A percentile compares a stretch with the other conserved stretches of the same genome.
These are phyloP conservation scores for Sthenelais limicola DNA, from an alignment of 2,888 invertebrate genomes.

Conservation along the genomic window DNA sequence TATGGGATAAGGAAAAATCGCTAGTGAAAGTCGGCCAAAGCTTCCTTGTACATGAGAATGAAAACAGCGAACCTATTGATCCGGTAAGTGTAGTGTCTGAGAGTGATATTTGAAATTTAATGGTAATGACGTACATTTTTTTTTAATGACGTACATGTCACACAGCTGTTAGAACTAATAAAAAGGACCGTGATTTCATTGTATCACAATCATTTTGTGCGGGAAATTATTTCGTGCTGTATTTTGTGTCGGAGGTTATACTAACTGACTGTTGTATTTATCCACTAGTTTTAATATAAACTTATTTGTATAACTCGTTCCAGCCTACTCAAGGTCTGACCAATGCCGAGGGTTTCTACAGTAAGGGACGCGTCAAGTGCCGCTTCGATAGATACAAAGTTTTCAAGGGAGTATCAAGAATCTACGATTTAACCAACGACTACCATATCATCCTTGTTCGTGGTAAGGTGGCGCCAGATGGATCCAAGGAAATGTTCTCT, in stretches of 20 bases:
- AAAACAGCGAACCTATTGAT: slow-evolving; percentile 32
- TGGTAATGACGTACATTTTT: too few species aligned
- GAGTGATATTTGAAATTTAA: too few species aligned
- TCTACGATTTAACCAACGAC: slow-evolving; percentile 20
- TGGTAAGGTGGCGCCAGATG: slow-evolving; percentile 19
- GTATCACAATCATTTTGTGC: too few species aligned
- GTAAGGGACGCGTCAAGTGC: slow-evolving; percentile 46
- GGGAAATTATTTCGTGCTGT: too few species aligned
- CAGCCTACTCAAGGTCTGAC: slow-evolving; percentile 26
- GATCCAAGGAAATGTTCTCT: slow-evolving; percentile 42
- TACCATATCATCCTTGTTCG: slow-evolving; percentile 23
- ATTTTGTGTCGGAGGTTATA: too few species aligned
- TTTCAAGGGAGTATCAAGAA: background rate
- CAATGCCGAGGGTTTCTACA: slow-evolving; percentile 41
- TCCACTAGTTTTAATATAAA: too few species aligned
- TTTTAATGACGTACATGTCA: too few species aligned
- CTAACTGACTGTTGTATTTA: too few species aligned
- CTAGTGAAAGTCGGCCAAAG: slow-evolving; percentile 60
- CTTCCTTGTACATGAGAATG: slow-evolving; percentile 58
- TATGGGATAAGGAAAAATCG: slow-evolving; percentile 54
- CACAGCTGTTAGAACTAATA: too few species aligned
- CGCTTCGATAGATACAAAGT: slow-evolving; percentile 44
- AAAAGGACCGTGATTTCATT: too few species aligned
- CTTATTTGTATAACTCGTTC: background rate
- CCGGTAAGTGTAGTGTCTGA: slow-evolving; percentile 27